Percentiles rank a stretch among this genome's conserved stretches.
Evolutionary conservation across 1,140 invertebrate species (phyloP).

Genomic region (Cotesia glomerata): DNA sequence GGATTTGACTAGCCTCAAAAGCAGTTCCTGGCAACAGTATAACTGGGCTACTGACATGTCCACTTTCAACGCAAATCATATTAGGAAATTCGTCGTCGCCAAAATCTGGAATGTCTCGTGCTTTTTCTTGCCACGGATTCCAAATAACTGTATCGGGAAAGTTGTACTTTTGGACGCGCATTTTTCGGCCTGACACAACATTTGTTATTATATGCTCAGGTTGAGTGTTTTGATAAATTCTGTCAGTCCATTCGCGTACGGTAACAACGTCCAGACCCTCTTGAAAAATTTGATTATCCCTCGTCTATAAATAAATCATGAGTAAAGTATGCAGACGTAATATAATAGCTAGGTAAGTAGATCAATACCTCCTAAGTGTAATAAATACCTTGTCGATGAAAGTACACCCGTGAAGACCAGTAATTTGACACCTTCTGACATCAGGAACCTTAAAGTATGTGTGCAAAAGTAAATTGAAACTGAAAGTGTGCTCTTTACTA

Average conservation of each 20-base stretch:
- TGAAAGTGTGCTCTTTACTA: constrained; percentile 87
- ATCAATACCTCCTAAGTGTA: neutral
- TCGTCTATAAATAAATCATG: constrained; percentile 65
- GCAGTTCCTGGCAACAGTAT: constrained; percentile 85
- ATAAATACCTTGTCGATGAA: constrained; percentile 88
- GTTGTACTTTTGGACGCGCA: constrained; percentile 92
- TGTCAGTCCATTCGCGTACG: constrained; percentile 89
- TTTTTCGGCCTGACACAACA: constrained; percentile 88
- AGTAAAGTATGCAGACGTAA: neutral
- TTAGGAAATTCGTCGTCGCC: constrained; percentile 94
- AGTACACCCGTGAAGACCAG: constrained; percentile 87
- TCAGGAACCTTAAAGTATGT: constrained; percentile 96
- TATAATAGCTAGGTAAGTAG: neutral
- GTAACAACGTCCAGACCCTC: constrained; percentile 88
- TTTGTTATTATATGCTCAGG: constrained; percentile 92
- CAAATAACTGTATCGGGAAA: constrained; percentile 95
- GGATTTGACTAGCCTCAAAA: constrained; percentile 86
- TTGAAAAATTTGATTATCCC: constrained; percentile 81
- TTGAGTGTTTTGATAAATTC: constrained; percentile 91
- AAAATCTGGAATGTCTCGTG: constrained; percentile 90
- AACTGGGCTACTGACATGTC: constrained; percentile 84
- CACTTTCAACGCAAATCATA: constrained; percentile 95
- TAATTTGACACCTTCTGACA: constrained; percentile 87
- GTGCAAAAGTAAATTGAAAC: constrained; percentile 91
- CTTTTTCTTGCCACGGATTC: constrained; percentile 95